A percentile compares a stretch with the other conserved stretches of the same genome.
Evolutionary conservation across 2,797 vertebrate genomes (phyloP).

Genomic region (Micropoecilia bifurca): DNA sequence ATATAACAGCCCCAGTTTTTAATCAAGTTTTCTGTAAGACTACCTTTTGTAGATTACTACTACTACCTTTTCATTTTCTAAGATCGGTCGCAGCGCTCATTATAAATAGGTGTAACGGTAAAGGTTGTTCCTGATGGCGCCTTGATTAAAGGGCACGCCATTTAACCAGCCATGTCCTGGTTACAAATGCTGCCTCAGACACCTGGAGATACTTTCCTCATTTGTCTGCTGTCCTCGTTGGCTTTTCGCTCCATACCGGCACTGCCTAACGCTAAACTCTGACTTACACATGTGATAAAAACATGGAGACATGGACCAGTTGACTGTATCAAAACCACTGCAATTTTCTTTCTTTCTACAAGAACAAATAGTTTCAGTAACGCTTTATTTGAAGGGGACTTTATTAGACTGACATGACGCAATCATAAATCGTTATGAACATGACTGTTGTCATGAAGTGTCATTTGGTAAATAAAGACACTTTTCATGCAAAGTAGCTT

Average conservation of each 20-base stretch:
- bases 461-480: no score
- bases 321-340: background rate
- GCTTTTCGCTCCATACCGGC: background rate
- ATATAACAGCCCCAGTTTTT: background rate
- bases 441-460: no score
- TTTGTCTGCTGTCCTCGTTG: conserved; percentile 31
- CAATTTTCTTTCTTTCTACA: background rate
- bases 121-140: conserved; percentile 43
- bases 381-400: no score
- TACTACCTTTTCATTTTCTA: conserved; percentile 24
- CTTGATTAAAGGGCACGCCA: conserved; percentile 59
- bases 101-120: conserved; percentile 50
- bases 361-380: no score
- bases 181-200: conserved; percentile 47
- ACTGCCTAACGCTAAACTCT: background rate
- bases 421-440: no score
- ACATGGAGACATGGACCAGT: background rate
- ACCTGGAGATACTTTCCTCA: conserved; percentile 25
- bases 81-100: conserved; percentile 23
- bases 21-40: background rate
- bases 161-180: conserved; percentile 38
- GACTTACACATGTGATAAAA: background rate
- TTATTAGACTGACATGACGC: no score
- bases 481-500: no score
- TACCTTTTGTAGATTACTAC: conserved; percentile 15